These are phyloP conservation scores for Lamellibrachia satsuma DNA, from an alignment of 2,888 invertebrate genomes.

Conservation along the genomic window DNA sequence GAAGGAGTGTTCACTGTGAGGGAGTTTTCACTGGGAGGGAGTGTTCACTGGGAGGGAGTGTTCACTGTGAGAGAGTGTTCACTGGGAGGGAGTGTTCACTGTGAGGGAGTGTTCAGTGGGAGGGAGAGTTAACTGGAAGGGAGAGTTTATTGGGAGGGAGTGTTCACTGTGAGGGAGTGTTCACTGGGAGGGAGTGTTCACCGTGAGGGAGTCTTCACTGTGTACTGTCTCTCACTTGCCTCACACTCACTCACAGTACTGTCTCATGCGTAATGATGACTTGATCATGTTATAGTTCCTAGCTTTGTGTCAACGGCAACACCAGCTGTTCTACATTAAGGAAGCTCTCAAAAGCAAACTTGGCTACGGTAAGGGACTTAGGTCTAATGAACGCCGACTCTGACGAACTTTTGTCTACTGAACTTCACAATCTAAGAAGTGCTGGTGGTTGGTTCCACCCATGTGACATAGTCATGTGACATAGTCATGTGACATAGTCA, in stretches of 20 bases:
- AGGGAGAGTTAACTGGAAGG: too few relatives aligned
- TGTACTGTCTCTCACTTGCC: background rate
- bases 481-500: background rate
- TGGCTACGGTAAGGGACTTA: background rate
- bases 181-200: too few relatives aligned
- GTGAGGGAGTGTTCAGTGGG: too few relatives aligned
- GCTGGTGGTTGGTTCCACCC: background rate
- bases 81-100: too few relatives aligned
- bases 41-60: too few relatives aligned
- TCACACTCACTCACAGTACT: background rate
- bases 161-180: too few relatives aligned
- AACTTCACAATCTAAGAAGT: background rate
- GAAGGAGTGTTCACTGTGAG: too few relatives aligned
- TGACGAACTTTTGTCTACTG: constrained; percentile 13
- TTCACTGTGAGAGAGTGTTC: too few relatives aligned
- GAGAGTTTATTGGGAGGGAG: too few relatives aligned
- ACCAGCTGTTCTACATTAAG: constrained; percentile 6
- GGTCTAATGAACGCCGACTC: background rate
- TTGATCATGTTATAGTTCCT: background rate
- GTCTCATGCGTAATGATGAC: background rate
- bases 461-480: background rate
- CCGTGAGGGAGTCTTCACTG: too few relatives aligned
- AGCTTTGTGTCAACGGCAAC: constrained; percentile 4
- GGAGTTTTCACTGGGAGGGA: too few relatives aligned
- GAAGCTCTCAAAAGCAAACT: background rate